Evolutionary conservation across 2,797 vertebrate species (phyloP).

Genomic region (Limnodromus scolopaceus): DNA sequence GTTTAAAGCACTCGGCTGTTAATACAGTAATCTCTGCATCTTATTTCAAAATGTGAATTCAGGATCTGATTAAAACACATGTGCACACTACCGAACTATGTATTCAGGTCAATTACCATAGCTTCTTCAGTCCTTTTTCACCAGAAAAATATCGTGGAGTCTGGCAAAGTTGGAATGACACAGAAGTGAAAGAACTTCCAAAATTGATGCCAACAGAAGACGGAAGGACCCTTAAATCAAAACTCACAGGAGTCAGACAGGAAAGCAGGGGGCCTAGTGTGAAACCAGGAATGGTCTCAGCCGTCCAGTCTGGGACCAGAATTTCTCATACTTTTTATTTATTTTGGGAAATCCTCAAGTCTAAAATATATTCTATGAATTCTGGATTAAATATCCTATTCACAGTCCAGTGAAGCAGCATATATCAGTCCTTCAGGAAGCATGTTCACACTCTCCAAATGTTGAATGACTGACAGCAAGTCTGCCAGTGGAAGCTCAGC

Average conservation of each 20-base stretch:
- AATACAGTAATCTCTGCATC: not conserved
- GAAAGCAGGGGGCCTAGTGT: constrained; percentile 1
- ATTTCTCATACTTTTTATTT: constrained; percentile 41
- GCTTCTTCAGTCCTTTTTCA: not conserved
- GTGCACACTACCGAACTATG: not conserved
- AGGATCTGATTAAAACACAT: not conserved
- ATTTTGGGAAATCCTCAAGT: constrained; percentile 47
- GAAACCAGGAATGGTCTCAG: constrained; percentile 7
- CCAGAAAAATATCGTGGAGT: not conserved
- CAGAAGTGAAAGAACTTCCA: not conserved
- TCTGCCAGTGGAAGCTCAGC: not conserved
- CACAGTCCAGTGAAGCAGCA: not conserved
- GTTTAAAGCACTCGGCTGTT: not conserved
- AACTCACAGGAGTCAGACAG: constrained; percentile 38
- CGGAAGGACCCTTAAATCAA: constrained; percentile 36
- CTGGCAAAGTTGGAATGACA: not conserved
- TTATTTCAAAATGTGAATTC: not conserved
- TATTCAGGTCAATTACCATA: not conserved
- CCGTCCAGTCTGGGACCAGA: not conserved
- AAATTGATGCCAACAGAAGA: not conserved
- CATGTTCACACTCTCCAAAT: not conserved
- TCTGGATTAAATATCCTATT: not conserved
- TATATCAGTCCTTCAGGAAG: not conserved
- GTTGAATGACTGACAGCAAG: not conserved
- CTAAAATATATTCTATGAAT: constrained; percentile 12